phyloP scores from a whole-genome alignment of 1,140 invertebrate species.

The Macrotrachela quadricornifera region DNA sequence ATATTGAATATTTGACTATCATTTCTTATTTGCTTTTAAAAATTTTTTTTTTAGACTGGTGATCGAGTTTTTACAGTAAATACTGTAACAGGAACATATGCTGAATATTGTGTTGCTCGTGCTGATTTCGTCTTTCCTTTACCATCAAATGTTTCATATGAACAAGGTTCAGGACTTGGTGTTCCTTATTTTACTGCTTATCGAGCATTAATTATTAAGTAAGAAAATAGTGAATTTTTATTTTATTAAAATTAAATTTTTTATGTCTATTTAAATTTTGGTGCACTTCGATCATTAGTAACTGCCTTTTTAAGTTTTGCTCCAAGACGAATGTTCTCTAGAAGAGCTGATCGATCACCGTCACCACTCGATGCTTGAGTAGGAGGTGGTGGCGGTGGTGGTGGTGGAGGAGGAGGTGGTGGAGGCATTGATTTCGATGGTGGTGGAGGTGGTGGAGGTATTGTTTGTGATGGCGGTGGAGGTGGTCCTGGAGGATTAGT shows the following conservation, averaged over 20 bases:
- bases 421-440: no score
- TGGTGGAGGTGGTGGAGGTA: no score
- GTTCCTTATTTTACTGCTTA: conserved; percentile 41
- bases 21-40: conserved; percentile 3
- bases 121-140: conserved; percentile 15
- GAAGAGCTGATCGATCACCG: no score
- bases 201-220: conserved; percentile 33
- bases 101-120: conserved; percentile 31
- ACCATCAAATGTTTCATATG: conserved; percentile 27
- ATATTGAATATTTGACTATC: not conserved
- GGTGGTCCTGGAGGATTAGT: no score
- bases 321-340: no score
- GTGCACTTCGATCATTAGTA: no score
- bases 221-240: conserved; percentile 8
- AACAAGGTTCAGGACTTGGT: conserved; percentile 37
- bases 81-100: conserved; percentile 31
- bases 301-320: no score
- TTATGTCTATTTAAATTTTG: conserved; percentile 12
- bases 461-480: no score
- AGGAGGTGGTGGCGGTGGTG: no score
- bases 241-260: not conserved
- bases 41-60: conserved; percentile 25
- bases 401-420: no score
- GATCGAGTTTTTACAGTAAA: conserved; percentile 33
- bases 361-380: no score